Percentiles rank a stretch among this genome's conserved stretches.
phyloP scores from a whole-genome alignment of 2,888 invertebrate genomes.

The Andrena flavipes region DNA sequence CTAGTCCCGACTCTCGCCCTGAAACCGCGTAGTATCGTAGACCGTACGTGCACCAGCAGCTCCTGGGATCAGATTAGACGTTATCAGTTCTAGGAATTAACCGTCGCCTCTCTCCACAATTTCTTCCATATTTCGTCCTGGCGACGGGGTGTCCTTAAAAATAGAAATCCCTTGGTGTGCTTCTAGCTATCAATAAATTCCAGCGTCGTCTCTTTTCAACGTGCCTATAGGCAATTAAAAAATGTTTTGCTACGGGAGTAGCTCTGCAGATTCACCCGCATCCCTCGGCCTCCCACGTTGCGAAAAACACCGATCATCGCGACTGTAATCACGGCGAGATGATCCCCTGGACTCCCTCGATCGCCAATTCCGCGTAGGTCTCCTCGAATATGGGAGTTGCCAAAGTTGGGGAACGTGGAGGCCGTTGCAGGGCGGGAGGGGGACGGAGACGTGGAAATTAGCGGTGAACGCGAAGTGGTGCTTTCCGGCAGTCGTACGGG shows the following conservation, averaged over 20 bases:
- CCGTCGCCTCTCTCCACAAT: constrained; percentile 27
- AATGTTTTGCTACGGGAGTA: not conserved
- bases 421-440: not conserved
- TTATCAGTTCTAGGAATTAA: constrained; percentile 60
- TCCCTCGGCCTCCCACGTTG: not conserved
- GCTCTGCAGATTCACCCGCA: not conserved
- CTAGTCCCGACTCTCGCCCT: constrained; percentile 40
- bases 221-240: not conserved
- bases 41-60: constrained; percentile 41
- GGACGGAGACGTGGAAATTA: constrained; percentile 48
- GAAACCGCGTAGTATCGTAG: constrained; percentile 36
- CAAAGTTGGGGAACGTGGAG: not conserved
- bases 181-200: not conserved
- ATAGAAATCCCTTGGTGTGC: constrained; percentile 3
- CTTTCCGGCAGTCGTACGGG: constrained; percentile 43
- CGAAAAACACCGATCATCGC: too few relatives aligned
- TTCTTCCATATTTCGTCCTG: constrained; percentile 41
- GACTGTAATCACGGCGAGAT: too few relatives aligned
- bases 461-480: constrained; percentile 55
- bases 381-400: not conserved
- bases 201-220: not conserved
- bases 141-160: constrained; percentile 17
- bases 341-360: not conserved
- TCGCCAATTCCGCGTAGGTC: not conserved
- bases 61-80: constrained; percentile 48